Base-by-base conservation (phyloP, 1,140 invertebrate genomes). In the Panulirus ornatus region DNA sequence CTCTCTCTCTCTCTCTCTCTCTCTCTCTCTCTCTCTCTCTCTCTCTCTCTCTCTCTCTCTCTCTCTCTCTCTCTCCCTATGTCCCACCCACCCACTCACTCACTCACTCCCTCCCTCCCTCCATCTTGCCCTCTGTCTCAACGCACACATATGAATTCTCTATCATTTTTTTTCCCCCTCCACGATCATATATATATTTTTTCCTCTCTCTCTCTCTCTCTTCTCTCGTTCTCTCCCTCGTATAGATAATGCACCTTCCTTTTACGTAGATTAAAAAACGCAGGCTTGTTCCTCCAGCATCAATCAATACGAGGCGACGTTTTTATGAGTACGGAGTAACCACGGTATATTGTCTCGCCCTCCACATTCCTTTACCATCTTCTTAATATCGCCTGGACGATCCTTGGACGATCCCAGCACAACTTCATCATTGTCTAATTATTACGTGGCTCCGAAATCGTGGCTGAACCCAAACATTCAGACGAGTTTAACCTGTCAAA, bases 361-460 rank as follows among this genome's bases (percentile, higher is more conserved):
- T 22, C 44, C 79, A 44, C 87, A 89, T 89, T 89, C 87, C 87
- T 89, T 89, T 83, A 89, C 83, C 87, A 89, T 89, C 83, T 89
- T 89, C 87, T 89, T 89, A 89, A 89, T 89, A 89, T 89, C 51
- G 36, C 54, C 54, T 63, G 54, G 30, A 38, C 78, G 34, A 36
- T 42, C 6, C 38, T 47, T 51, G n/a, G n/a, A n/a, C 66, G 71
- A 42, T 40, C 44, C 75, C 81, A 76, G 76, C 87, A 89, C 87
- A 89, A 82, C 87, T 89, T 89, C 87, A 89, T 89, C 87, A 89
- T 89, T 89, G 87, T 89, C 87, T 89, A 89, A 89, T 89, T 89
- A 89, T 89, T 82, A 89, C 87, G 79, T 89, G 87, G 87, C 87
- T 73, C 51, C 73, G 87, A 89, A 89, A 89, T 82, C 87, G 87